Percentiles rank a stretch among this genome's conserved stretches.
Evolutionary conservation across 2,888 invertebrate genomes (phyloP).

Genomic region (Hylaea fasciaria): DNA sequence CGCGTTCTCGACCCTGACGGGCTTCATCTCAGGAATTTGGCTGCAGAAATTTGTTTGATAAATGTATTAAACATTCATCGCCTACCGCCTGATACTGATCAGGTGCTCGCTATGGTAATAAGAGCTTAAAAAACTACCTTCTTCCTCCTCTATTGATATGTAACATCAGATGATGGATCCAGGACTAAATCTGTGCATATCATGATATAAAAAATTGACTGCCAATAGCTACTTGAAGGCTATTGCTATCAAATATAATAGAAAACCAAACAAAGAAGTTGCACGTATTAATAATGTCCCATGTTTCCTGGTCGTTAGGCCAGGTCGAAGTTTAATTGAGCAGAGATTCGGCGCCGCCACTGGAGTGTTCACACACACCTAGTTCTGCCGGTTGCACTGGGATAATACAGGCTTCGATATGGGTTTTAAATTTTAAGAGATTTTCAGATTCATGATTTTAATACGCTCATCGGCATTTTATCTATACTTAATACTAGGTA

Average conservation of each 20-base stretch:
- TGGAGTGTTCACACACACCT: constrained; percentile 35
- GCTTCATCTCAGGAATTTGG: constrained; percentile 49
- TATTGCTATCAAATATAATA: too few species aligned
- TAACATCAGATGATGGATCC: too few species aligned
- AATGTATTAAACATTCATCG: constrained; percentile 22
- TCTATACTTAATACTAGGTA: too few species aligned
- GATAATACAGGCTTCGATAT: too few species aligned
- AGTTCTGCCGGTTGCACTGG: too few species aligned
- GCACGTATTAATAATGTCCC: constrained; percentile 26
- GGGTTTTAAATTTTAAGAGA: too few species aligned
- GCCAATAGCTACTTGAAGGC: too few species aligned
- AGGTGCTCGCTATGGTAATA: background rate
- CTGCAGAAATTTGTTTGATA: constrained; percentile 32
- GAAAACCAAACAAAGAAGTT: too few species aligned
- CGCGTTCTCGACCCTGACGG: constrained; percentile 60
- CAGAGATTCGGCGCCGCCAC: constrained; percentile 47
- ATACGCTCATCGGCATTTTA: too few species aligned
- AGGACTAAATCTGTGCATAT: background rate
- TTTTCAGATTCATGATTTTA: too few species aligned
- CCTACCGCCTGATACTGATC: constrained; percentile 10
- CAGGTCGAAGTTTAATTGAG: constrained; percentile 89
- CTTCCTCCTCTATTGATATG: too few species aligned
- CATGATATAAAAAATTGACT: too few species aligned
- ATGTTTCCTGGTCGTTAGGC: constrained; percentile 52
- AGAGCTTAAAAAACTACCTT: background rate